Conservation (phyloP, 2,888 invertebrate genomes). For the Parnassius glacialis region DNA sequence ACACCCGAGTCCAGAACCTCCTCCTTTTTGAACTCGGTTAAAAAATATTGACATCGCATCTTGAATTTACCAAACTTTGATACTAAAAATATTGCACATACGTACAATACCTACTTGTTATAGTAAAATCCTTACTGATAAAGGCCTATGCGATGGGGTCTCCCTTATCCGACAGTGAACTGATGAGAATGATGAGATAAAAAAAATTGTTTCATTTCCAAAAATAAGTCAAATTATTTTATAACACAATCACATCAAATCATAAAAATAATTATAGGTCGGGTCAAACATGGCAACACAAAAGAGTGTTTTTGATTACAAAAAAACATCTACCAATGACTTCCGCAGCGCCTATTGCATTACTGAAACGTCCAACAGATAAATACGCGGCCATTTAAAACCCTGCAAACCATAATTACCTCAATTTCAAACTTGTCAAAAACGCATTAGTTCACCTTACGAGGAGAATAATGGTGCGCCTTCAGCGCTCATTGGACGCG, state of each 20-base stretch:
- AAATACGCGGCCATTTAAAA: slow-evolving; percentile 68
- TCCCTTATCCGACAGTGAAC: no score
- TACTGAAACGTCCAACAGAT: slow-evolving; percentile 49
- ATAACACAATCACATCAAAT: not conserved
- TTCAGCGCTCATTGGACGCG: slow-evolving; percentile 69
- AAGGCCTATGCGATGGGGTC: no score
- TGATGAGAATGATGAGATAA: no score
- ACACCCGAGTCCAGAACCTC: no score
- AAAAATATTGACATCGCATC: no score
- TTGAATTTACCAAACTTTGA: no score
- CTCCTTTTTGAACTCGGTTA: no score
- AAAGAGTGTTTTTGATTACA: slow-evolving; percentile 22
- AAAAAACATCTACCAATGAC: slow-evolving; percentile 46
- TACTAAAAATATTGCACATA: no score
- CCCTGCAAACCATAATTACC: slow-evolving; percentile 71
- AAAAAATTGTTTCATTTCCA: no score
- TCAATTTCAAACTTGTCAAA: slow-evolving; percentile 80
- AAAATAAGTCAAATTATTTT: not conserved
- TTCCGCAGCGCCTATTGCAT: slow-evolving; percentile 47
- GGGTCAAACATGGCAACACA: slow-evolving; percentile 4
- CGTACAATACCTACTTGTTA: no score
- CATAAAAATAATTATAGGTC: slow-evolving; percentile 1
- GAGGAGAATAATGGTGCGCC: slow-evolving; percentile 62
- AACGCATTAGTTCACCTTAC: slow-evolving; percentile 74
- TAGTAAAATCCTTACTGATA: no score